Base-by-base conservation (phyloP, 1,140 invertebrate genomes). In the Trissolcus basalis region DNA sequence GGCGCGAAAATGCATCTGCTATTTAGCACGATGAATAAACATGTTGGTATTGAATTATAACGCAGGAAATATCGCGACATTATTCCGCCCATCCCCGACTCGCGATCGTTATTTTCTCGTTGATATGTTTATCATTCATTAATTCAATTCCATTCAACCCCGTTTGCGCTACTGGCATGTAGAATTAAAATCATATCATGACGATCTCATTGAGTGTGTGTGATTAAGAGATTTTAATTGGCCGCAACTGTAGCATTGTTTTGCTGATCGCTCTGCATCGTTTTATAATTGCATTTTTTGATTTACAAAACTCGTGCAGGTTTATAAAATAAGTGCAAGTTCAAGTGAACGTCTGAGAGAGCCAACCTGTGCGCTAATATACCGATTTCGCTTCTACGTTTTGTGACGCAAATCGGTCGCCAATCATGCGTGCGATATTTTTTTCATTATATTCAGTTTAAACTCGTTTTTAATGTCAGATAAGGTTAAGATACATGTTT, bases 21-120 rank as follows among this genome's bases (percentile, higher is more conserved):
- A 71, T 77, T 61, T 72, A 77, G 0, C 65, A 13, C 55, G 64
- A 65, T 80, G 72, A 77, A 80, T 80, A 80, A 78, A 74, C 64
- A 80, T 80, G 55, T 69, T 47, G 71, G 48, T 15, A 69, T 19
- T 55, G 49, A 54, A 67, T 60, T 73, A 67, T 60, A 39, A 56
- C 63, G 58, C 56, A 75, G 61, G 64, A 75, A 75, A 68, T 14
- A 59, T 41, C 59, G 72, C n/a, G 71, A 41, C 45, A 68, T 63
- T 75, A 69, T 63, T 45, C 72, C 72, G 59, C 64, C 72, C 59
- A 75, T 75, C 72, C 71, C 61, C 48, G 69, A 47, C 54, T 60
- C 59, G 4, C 63, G 44, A 67, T 68, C 63, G 53, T 74, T 74
- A 74, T 74, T 68, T 63, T 74, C 64, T 74, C 71, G 63, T 74